Conservation (phyloP, 2,797 vertebrate genomes). For the Sebastes alutus region DNA sequence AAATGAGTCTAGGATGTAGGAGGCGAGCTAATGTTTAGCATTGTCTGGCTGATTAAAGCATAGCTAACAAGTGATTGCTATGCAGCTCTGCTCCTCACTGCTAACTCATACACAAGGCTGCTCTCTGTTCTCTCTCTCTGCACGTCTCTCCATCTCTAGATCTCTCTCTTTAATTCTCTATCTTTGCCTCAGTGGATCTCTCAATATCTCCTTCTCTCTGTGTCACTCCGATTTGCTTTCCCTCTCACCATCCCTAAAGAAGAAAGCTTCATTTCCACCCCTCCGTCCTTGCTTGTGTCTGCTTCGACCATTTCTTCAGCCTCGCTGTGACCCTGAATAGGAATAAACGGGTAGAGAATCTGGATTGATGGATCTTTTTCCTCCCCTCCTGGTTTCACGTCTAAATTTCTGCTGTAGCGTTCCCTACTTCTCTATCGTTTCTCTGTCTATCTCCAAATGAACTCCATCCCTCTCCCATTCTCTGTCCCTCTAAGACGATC, state of each 20-base stretch:
- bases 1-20: conserved; percentile 59
- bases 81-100: conserved; percentile 72
- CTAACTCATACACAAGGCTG: conserved; percentile 73
- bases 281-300: background rate
- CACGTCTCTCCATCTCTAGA: conserved; percentile 34
- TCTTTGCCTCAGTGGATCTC: conserved; percentile 41
- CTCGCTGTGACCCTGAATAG: background rate
- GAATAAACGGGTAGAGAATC: background rate
- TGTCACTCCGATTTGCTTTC: conserved; percentile 33
- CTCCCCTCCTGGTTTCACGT: background rate
- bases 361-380: background rate
- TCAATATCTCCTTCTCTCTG: conserved; percentile 1
- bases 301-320: background rate
- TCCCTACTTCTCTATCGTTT: background rate
- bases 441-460: conserved; percentile 9
- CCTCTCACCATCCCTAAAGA: background rate
- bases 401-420: background rate
- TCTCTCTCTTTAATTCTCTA: conserved; percentile 48
- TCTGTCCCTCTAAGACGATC: conserved; percentile 6
- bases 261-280: conserved; percentile 12
- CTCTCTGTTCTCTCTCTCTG: conserved; percentile 61
- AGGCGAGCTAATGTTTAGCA: conserved; percentile 68
- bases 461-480: conserved; percentile 13
- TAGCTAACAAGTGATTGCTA: conserved; percentile 75
- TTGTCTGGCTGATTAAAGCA: conserved; percentile 74